Evolutionary conservation across 1,140 invertebrate species (phyloP).

Genomic region (Bombus impatiens): DNA sequence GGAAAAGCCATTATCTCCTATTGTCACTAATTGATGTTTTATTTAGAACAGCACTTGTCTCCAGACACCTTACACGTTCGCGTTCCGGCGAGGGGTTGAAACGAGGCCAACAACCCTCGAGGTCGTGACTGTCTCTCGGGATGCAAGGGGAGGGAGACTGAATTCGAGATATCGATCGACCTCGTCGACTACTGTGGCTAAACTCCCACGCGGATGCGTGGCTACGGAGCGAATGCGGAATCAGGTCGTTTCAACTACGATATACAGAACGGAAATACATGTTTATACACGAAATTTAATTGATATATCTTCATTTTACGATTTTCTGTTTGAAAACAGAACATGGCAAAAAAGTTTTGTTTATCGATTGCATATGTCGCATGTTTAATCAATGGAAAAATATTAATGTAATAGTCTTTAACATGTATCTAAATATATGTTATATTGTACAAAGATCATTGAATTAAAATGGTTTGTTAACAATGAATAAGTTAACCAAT

Average conservation of each 20-base stretch:
- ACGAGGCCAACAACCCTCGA: constrained; percentile 72
- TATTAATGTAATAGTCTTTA: neutral
- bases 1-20: too few relatives aligned
- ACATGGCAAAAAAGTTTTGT: neutral
- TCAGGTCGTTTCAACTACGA: constrained; percentile 51
- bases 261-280: constrained; percentile 9
- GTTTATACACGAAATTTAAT: constrained; percentile 6
- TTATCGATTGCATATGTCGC: neutral
- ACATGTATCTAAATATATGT: neutral
- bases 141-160: constrained; percentile 23
- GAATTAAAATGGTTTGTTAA: neutral
- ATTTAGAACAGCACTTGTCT: neutral
- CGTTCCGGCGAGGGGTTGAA: constrained; percentile 47
- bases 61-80: neutral
- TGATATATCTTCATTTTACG: neutral
- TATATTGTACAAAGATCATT: neutral
- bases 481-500: too few relatives aligned
- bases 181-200: constrained; percentile 50
- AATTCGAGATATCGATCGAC: constrained; percentile 69
- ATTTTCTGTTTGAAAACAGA: neutral
- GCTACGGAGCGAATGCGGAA: constrained; percentile 42
- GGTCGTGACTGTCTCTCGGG: constrained; percentile 23
- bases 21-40: neutral
- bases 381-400: neutral
- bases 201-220: constrained; percentile 53